Evolutionary conservation across 2,797 vertebrate genomes (phyloP), one percentile per base, ranked within the genome.

Genomic region (Salarias fasciatus): DNA sequence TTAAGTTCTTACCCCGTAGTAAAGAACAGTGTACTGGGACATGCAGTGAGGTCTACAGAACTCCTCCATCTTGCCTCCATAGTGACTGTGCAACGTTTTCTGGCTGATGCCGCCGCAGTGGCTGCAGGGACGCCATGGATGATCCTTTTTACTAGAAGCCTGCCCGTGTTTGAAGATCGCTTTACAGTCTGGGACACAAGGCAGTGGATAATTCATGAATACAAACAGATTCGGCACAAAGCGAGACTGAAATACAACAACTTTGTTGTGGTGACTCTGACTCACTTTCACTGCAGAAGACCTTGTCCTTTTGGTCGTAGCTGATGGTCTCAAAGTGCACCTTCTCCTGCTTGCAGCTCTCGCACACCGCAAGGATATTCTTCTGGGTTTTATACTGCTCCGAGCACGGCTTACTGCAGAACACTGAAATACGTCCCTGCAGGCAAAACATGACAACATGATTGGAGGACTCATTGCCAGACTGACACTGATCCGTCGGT

Each of bases 11-110:
- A 94, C 93, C 89, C 92, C 92, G 14, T 97, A 99, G 87, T 95
- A 98, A 63, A 99, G 91, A 55, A 97, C 95, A 0, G 96, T 98
- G 79, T 94, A 98, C 75, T 96, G 96, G 42, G 97, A 98, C 97
- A 98, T 98, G 93, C 98, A 99, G 31, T 97, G 94, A 31, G 98
- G 94, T 55, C 91, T 93, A 77, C 98, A 99, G 86, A 99, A 99
- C 66, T 99, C 96, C 87, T 99, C 96, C 48, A 94, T 86, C 58
- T 92, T 96, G 13, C 96, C 96, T 46, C 93, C 95, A 56, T 98
- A 96, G 78, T 95, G 95, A 83, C 94, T 97, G 83, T 95, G 95
- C 69, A 98, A 85, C 91, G 95, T 88, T 83, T 94, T 96, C 60
- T 94, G 93, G 67, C 93, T 89, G 46, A 95, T 82, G 65, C 95